These are phyloP conservation scores for Gonatopus flavifemur DNA, from an alignment of 1,140 invertebrate genomes.

Conservation along the genomic window DNA sequence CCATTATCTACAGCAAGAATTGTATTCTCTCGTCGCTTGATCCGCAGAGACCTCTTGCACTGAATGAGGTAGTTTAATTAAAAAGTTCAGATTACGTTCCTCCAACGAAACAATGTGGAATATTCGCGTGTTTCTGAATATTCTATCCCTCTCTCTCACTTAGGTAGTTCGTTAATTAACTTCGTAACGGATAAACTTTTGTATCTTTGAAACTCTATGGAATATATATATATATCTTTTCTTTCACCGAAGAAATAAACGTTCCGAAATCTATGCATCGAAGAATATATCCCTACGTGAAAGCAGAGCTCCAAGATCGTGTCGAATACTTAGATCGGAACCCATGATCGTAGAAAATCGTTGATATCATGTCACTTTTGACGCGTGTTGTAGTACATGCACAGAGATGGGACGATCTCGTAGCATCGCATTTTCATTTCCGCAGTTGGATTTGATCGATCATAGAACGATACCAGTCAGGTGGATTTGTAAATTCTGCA, in stretches of 20 bases:
- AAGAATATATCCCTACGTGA: slow-evolving; percentile 9
- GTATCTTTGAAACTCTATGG: slow-evolving; percentile 11
- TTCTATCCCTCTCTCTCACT: slow-evolving; percentile 2
- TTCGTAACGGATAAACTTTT: slow-evolving; percentile 15
- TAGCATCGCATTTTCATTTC: too few species aligned
- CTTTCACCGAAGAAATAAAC: slow-evolving; percentile 6
- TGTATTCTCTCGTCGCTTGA: slow-evolving; percentile 4
- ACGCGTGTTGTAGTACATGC: too few species aligned
- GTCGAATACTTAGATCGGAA: neutral
- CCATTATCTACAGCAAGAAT: slow-evolving; percentile 14
- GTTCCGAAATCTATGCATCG: slow-evolving; percentile 12
- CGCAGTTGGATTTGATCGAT: too few species aligned
- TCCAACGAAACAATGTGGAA: too few species aligned
- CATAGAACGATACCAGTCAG: slow-evolving; percentile 13
- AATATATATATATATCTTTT: slow-evolving; percentile 22
- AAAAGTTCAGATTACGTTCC: slow-evolving; percentile 13
- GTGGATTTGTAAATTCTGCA: neutral
- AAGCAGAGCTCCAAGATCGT: slow-evolving; percentile 9
- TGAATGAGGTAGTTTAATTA: slow-evolving; percentile 11
- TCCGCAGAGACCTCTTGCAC: slow-evolving; percentile 6
- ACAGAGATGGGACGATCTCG: too few species aligned
- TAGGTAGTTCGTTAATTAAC: slow-evolving; percentile 18
- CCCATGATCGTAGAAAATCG: slow-evolving; percentile 17
- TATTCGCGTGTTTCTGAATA: slow-evolving; percentile 16
- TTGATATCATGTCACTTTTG: too few species aligned